Evolutionary conservation across 2,113 vertebrate species (phyloP).

Genomic region (Chrysemys picta): DNA sequence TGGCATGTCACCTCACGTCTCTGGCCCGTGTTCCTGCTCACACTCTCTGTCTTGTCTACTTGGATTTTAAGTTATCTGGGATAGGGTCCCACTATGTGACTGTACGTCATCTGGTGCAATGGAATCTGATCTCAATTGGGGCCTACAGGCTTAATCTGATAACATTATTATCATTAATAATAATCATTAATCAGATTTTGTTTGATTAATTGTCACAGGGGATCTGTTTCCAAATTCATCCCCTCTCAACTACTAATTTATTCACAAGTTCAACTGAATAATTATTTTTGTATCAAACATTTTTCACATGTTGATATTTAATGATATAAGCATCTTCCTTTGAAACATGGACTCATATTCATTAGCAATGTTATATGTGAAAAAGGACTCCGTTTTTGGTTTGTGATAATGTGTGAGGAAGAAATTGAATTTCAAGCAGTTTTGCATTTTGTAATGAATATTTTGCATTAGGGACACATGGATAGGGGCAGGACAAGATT

Average conservation of each 20-base stretch:
- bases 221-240: rapidly evolving
- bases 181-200: too few species aligned
- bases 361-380: background rate
- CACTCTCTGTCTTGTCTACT: background rate
- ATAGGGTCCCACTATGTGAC: rapidly evolving
- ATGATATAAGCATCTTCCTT: background rate
- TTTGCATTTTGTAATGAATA: background rate
- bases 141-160: rapidly evolving
- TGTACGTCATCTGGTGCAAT: background rate
- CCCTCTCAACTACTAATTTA: background rate
- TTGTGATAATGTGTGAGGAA: background rate
- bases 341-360: background rate
- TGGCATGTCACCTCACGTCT: too few species aligned
- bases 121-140: background rate
- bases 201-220: background rate
- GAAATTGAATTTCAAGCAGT: background rate
- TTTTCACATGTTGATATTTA: background rate
- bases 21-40: rapidly evolving
- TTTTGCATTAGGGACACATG: background rate
- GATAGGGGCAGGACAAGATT: background rate
- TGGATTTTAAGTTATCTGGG: background rate
- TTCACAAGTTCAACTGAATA: background rate
- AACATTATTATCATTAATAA: background rate
- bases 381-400: too few species aligned
- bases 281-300: background rate